These are phyloP conservation scores for Hyles lineata DNA, from an alignment of 2,888 invertebrate genomes.

Conservation along the genomic window DNA sequence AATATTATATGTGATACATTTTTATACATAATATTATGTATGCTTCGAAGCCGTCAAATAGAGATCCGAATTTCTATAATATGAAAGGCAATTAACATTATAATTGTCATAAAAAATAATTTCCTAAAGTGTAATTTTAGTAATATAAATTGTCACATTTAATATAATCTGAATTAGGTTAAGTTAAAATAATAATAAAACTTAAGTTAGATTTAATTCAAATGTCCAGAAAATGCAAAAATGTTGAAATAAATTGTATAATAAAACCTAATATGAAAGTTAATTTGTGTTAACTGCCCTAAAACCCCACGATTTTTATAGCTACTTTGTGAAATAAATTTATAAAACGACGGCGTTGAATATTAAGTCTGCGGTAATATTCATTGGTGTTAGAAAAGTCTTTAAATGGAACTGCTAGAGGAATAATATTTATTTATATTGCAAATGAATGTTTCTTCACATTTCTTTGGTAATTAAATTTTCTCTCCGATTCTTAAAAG, in stretches of 20 bases:
- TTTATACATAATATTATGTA: too few relatives aligned
- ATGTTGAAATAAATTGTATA: constrained; percentile 33
- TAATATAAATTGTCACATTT: too few relatives aligned
- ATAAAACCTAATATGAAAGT: constrained; percentile 1
- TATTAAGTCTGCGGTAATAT: constrained; percentile 40
- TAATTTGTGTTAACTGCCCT: constrained; percentile 32
- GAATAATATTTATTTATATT: constrained; percentile 8
- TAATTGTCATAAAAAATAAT: too few relatives aligned
- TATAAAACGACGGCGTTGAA: constrained; percentile 40
- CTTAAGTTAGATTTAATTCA: not conserved
- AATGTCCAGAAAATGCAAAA: constrained; percentile 29
- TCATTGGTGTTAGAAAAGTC: constrained; percentile 35
- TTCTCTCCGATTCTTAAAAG: not conserved
- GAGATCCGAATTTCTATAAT: too few relatives aligned
- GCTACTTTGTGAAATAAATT: constrained; percentile 39
- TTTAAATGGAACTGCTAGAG: not conserved
- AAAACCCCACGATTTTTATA: constrained; percentile 34
- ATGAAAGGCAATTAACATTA: too few relatives aligned
- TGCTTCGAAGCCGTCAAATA: too few relatives aligned
- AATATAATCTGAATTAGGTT: too few relatives aligned
- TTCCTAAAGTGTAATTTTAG: too few relatives aligned
- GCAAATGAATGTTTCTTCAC: constrained; percentile 18
- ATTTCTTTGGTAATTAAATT: not conserved
- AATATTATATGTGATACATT: too few relatives aligned
- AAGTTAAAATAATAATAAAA: not conserved